These are phyloP conservation scores for Pseudopipra pipra DNA, from an alignment of 2,113 vertebrate species.

Conservation along the genomic window DNA sequence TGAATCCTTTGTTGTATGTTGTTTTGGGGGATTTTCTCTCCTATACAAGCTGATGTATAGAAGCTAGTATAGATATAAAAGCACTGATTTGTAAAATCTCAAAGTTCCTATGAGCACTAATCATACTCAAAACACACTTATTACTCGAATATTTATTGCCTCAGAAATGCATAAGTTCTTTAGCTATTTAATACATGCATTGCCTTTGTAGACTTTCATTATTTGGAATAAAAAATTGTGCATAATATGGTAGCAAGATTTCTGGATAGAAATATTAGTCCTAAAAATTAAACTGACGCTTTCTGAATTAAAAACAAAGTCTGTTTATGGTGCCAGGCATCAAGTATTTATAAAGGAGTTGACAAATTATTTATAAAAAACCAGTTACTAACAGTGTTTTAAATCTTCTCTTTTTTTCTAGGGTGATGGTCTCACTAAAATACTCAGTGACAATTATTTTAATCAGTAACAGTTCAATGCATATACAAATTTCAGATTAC, in stretches of 20 bases:
- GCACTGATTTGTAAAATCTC: not conserved
- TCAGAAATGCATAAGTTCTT: not conserved
- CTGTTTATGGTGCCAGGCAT: not conserved
- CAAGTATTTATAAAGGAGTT: not conserved
- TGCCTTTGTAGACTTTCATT: not conserved
- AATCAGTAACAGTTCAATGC: not conserved
- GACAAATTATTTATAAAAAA: not conserved
- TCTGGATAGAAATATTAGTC: not conserved
- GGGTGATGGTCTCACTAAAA: not conserved
- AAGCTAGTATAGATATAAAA: not conserved
- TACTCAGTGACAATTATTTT: not conserved
- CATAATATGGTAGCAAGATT: not conserved
- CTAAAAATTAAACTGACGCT: not conserved
- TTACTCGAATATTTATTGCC: not conserved
- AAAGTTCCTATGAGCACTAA: not conserved
- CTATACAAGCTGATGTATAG: not conserved
- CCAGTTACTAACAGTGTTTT: not conserved
- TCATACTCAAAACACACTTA: not conserved
- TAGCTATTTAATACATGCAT: not conserved
- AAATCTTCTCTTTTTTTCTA: not conserved
- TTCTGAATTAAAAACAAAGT: not conserved
- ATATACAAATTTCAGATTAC: not conserved
- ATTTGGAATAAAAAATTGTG: not conserved
- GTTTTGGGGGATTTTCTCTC: not conserved
- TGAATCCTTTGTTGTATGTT: not conserved